A percentile compares a stretch with the other conserved stretches of the same genome.
Conservation (phyloP, 1,140 invertebrate species). For the Tetramorium parvispinum region DNA sequence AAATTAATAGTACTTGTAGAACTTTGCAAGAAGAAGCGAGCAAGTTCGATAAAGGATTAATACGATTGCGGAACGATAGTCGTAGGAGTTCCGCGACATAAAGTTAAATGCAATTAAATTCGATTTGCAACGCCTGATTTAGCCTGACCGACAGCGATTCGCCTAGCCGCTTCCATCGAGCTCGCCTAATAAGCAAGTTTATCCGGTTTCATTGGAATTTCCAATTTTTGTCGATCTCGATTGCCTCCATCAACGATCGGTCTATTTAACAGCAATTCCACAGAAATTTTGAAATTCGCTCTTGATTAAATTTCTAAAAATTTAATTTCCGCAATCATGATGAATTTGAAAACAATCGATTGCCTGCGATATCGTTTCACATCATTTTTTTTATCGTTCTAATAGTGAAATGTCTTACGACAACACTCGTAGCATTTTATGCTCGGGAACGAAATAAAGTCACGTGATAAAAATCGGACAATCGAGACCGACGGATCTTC, state of each 20-base stretch:
- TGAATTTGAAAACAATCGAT: background rate
- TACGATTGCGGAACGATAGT: background rate
- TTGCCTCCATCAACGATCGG: background rate
- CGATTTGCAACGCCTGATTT: constrained; percentile 11
- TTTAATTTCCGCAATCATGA: background rate
- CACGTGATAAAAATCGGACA: background rate
- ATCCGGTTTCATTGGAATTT: background rate
- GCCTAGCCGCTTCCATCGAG: constrained; percentile 6
- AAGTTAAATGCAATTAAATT: constrained; percentile 14
- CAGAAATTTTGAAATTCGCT: background rate
- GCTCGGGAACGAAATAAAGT: background rate
- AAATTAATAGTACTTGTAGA: constrained; percentile 21
- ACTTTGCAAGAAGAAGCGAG: background rate
- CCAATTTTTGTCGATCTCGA: constrained; percentile 34
- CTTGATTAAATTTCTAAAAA: background rate
- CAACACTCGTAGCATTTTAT: background rate
- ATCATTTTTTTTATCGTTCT: background rate
- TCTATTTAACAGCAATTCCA: background rate
- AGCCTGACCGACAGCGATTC: constrained; percentile 9
- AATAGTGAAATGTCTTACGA: background rate
- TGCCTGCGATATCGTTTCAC: background rate
- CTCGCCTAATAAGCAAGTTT: background rate
- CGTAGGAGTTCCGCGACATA: background rate
- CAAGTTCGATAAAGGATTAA: constrained; percentile 33
- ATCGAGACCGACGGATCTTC: constrained; percentile 21